Conservation (phyloP, 1,140 invertebrate genomes). For the Patella vulgata region DNA sequence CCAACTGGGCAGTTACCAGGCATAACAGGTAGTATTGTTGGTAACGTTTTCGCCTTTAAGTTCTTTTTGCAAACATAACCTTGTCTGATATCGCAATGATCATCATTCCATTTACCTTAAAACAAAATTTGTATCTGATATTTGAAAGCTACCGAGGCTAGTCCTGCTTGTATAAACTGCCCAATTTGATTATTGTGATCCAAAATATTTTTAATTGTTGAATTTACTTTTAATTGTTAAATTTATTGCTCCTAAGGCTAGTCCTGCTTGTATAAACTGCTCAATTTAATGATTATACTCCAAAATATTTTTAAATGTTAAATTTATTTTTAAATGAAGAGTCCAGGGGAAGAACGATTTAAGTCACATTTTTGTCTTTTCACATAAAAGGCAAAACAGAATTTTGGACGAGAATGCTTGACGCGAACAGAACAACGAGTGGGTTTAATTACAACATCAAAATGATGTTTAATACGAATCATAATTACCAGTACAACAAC, state of each 20-base stretch:
- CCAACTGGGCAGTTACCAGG: constrained; percentile 11
- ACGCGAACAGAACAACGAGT: no score
- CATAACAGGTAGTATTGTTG: neutral
- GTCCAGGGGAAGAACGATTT: no score
- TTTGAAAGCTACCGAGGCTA: neutral
- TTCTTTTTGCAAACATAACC: constrained; percentile 31
- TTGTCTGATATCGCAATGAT: constrained; percentile 12
- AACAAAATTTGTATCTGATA: neutral
- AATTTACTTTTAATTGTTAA: no score
- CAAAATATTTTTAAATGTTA: no score
- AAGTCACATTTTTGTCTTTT: no score
- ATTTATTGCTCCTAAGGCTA: neutral
- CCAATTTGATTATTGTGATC: neutral
- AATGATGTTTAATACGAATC: no score
- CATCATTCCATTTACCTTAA: constrained; percentile 31
- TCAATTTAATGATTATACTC: neutral
- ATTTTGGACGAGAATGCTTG: no score
- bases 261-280: neutral
- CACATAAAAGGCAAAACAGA: no score
- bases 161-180: neutral
- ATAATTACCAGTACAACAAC: no score
- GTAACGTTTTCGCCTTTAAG: neutral
- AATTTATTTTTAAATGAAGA: no score
- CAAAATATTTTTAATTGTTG: no score
- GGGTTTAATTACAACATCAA: no score